These are phyloP conservation scores for Lordiphosa mommai DNA, from an alignment of 1,140 invertebrate genomes.

Conservation along the genomic window DNA sequence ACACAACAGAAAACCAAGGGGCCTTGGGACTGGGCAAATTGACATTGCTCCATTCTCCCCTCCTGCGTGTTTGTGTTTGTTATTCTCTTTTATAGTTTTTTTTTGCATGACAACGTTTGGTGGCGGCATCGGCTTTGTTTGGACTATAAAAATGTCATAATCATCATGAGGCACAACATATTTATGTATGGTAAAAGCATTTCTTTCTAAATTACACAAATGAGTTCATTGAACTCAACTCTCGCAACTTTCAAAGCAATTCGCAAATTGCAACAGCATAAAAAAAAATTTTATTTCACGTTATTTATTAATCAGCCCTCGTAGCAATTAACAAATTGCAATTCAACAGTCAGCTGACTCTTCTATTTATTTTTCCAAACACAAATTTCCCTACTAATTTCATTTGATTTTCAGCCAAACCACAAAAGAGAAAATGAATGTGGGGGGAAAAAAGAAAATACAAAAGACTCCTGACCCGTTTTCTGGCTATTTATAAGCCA, in stretches of 20 bases:
- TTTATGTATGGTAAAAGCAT: constrained; percentile 11
- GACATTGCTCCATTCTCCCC: constrained; percentile 48
- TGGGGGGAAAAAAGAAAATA: constrained; percentile 14
- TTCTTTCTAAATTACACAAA: no score
- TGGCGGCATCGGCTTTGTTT: constrained; percentile 65
- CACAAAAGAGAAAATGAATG: constrained; percentile 16
- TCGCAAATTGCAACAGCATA: no score
- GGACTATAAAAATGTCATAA: constrained; percentile 46
- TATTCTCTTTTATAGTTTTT: constrained; percentile 9
- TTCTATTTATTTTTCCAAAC: constrained; percentile 28
- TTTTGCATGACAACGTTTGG: constrained; percentile 49
- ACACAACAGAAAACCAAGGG: constrained; percentile 3
- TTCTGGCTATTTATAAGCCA: constrained; percentile 55
- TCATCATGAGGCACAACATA: constrained; percentile 45
- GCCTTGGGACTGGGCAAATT: constrained; percentile 58
- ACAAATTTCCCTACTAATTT: constrained; percentile 48
- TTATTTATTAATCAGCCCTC: no score
- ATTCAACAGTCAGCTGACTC: constrained; percentile 16
- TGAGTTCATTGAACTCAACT: neutral
- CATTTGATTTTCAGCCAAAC: constrained; percentile 39
- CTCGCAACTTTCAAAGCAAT: no score
- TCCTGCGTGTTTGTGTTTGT: constrained; percentile 11
- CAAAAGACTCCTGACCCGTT: constrained; percentile 60
- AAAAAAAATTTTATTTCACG: no score
- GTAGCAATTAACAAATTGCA: constrained; percentile 8